Conservation (phyloP, 2,797 vertebrate species). For the Luscinia luscinia region DNA sequence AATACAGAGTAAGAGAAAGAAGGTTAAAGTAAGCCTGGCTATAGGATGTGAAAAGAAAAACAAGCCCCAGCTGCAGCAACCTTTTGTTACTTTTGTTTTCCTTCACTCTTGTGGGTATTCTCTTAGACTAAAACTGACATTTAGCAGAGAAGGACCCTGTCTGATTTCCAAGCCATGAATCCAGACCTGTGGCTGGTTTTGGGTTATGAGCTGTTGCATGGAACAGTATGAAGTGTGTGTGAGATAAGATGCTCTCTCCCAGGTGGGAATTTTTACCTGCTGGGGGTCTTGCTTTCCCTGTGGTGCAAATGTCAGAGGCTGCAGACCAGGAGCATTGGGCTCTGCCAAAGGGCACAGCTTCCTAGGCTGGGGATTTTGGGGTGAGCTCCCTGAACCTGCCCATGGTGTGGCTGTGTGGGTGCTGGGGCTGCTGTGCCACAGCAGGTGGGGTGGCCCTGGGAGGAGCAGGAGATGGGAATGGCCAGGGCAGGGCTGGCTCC, state of each 20-base stretch:
- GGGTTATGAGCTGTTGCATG: neutral
- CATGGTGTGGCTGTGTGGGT: rapidly evolving
- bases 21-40: neutral
- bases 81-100: neutral
- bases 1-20: neutral
- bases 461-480: neutral
- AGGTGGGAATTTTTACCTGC: neutral
- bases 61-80: neutral
- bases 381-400: neutral
- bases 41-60: neutral
- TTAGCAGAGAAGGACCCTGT: neutral
- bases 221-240: rapidly evolving
- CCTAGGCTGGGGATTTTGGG: neutral
- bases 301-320: neutral
- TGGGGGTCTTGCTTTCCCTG: neutral
- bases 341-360: rapidly evolving
- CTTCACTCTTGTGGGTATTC: neutral
- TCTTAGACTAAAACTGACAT: neutral
- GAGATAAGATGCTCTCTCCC: neutral
- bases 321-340: neutral
- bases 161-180: neutral
- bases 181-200: neutral
- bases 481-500: neutral
- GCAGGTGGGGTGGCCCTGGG: neutral
- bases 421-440: neutral